Base-by-base conservation (phyloP, 2,888 invertebrate species). In the Drosophila histrio region DNA sequence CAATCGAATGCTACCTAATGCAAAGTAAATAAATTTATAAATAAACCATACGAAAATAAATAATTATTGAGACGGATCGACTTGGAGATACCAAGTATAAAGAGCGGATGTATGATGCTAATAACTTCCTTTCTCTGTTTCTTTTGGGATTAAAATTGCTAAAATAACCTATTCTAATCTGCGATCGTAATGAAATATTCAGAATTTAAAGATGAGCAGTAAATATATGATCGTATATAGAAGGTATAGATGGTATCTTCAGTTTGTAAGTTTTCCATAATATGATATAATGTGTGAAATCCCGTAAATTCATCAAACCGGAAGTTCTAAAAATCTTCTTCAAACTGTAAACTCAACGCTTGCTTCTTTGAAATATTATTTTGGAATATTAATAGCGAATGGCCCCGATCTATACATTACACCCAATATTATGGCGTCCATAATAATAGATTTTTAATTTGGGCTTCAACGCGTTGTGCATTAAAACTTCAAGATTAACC, bases 391-490 rank as follows among this genome's bases (percentile, higher is more conserved):
- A 26, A 47, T 22, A 17, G 21, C 13, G 11, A 13, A 17, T 26
- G 36, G 43, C 7, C n/a, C 0, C 69, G 61, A 53, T 58, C 76
- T 64, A 75, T 70, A 78, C 64, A 62, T 83, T 69, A 75, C 77
- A 80, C 80, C 72, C 59, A 53, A 72, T 41, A 53, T 30, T 30
- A 22, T 75, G 70, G 52, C 34, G 69, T 52, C 57, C 69, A 72
- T 79, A 75, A 80, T 69, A 66, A 72, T 75, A 74, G 60, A 72
- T 72, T 75, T 69, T 68, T 68, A 72, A 75, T 72, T 72, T 69
- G 59, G 58, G 52, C 43, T 70, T 50, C 54, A 71, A 59, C 71
- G 71, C 71, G 73, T 62, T 65, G 32, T 65, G 73, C 65, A 83
- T 75, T 68, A 68, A 68, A 68, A 70, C 65, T 72, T 69, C 49